Percentiles rank a stretch among this genome's conserved stretches.
These are phyloP conservation scores for Malurus melanocephalus DNA, from an alignment of 2,113 vertebrate genomes.

Conservation along the genomic window DNA sequence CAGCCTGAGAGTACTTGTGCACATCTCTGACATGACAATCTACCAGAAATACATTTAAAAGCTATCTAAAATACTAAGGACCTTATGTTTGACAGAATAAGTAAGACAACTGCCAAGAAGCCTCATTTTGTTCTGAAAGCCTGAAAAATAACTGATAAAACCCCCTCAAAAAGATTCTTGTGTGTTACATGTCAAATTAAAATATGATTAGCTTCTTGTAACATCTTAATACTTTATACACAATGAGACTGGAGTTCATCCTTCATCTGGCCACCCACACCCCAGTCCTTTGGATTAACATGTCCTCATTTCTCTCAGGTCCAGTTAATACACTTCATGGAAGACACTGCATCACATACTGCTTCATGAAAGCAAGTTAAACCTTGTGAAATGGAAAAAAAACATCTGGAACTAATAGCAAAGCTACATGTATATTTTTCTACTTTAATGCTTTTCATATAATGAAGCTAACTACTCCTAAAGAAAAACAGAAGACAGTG, in stretches of 20 bases:
- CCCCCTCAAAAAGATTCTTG: background rate
- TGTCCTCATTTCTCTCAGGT: background rate
- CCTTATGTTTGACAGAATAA: background rate
- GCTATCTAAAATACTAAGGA: background rate
- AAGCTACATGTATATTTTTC: background rate
- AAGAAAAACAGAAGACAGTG: background rate
- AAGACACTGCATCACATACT: background rate
- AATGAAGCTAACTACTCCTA: background rate
- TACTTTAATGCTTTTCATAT: background rate
- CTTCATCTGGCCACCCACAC: background rate
- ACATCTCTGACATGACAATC: background rate
- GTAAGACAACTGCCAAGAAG: background rate
- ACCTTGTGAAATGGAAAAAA: background rate
- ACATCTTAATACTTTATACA: background rate
- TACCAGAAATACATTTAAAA: background rate
- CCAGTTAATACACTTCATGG: background rate
- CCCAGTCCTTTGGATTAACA: background rate
- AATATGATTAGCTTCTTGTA: accelerated
- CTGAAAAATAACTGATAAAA: background rate
- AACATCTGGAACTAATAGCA: background rate
- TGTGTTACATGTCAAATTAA: background rate
- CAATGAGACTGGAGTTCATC: background rate
- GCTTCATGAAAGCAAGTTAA: background rate
- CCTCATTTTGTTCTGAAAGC: background rate
- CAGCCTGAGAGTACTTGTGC: background rate